Conservation (phyloP, 2,797 vertebrate genomes). For the Channallabes apus region DNA sequence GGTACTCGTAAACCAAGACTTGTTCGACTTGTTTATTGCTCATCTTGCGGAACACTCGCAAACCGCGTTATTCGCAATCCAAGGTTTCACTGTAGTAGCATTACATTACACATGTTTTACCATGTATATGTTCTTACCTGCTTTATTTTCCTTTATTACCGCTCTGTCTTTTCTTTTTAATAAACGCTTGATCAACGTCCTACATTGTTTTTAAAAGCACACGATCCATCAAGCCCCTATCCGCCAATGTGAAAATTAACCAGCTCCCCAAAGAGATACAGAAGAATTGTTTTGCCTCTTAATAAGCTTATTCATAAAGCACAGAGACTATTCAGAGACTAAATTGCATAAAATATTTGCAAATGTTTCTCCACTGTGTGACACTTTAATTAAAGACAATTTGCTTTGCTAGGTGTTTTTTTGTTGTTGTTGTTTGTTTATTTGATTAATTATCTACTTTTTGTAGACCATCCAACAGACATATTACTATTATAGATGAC, state of each 20-base stretch:
- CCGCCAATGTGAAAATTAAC: neutral
- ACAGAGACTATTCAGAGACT: neutral
- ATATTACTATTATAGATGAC: neutral
- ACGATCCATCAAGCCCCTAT: neutral
- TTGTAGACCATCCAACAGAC: neutral
- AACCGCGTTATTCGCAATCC: no score
- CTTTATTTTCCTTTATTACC: neutral
- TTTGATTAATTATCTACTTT: neutral
- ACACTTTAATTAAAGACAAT: slow-evolving; percentile 14
- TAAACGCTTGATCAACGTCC: neutral
- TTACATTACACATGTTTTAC: neutral
- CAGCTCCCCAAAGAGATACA: slow-evolving; percentile 2
- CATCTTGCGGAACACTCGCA: no score
- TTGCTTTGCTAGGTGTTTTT: neutral
- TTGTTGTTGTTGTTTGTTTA: neutral
- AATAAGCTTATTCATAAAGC: slow-evolving; percentile 10
- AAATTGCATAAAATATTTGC: neutral
- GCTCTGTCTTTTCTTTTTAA: neutral
- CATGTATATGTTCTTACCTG: neutral
- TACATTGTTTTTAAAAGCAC: neutral
- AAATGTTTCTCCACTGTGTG: neutral
- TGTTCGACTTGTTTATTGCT: no score
- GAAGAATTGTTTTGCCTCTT: neutral
- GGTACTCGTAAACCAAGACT: no score
- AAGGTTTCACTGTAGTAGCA: no score